A percentile compares a stretch with the other conserved stretches of the same genome.
These are phyloP conservation scores for Macrophya annulata DNA, from an alignment of 2,888 invertebrate genomes.

Conservation along the genomic window DNA sequence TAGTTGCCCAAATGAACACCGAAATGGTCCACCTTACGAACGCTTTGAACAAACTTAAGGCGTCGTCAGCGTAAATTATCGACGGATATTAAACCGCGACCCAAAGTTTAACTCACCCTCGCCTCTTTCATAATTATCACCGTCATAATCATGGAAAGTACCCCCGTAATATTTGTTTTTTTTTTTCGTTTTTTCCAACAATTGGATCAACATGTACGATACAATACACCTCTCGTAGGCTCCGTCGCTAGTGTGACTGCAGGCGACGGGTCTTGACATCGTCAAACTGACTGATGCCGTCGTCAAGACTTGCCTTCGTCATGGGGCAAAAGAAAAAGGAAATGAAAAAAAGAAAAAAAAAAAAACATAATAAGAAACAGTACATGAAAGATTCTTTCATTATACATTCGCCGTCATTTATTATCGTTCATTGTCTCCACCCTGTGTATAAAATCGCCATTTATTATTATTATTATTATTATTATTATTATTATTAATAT, in stretches of 20 bases:
- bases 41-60: slow-evolving; percentile 92
- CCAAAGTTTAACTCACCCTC: slow-evolving; percentile 33
- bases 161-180: background rate
- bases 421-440: slow-evolving; percentile 60
- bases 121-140: slow-evolving; percentile 8
- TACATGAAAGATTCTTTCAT: background rate
- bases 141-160: background rate
- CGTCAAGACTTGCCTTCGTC: slow-evolving; percentile 47
- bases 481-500: slow-evolving; percentile 51
- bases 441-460: slow-evolving; percentile 70
- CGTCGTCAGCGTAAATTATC: slow-evolving; percentile 80
- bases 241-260: slow-evolving; percentile 58
- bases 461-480: slow-evolving; percentile 53
- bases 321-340: background rate
- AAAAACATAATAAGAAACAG: background rate
- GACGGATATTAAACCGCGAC: slow-evolving; percentile 47
- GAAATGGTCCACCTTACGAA: slow-evolving; percentile 94
- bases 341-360: background rate
- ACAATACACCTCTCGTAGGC: background rate
- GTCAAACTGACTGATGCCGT: slow-evolving; percentile 55
- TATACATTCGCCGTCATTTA: slow-evolving; percentile 55
- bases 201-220: slow-evolving; percentile 31
- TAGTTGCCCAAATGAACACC: slow-evolving; percentile 92
- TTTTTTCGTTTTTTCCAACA: too few species aligned
- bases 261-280: slow-evolving; percentile 55